A percentile compares a stretch with the other conserved stretches of the same genome.
phyloP scores from a whole-genome alignment of 2,888 invertebrate genomes.

The Eupithecia tripunctaria region DNA sequence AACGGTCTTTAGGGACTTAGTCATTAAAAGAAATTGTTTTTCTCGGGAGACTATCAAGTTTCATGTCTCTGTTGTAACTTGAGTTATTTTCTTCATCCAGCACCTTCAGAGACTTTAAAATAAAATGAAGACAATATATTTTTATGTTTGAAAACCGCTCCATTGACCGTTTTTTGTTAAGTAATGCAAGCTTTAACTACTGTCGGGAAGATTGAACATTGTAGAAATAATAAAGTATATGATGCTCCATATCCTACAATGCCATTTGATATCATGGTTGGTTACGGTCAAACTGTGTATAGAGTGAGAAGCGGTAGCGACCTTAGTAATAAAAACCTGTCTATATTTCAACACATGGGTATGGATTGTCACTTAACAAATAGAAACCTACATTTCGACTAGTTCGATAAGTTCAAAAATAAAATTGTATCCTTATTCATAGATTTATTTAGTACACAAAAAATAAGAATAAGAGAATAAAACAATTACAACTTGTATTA shows the following conservation, averaged over 20 bases:
- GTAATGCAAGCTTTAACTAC: neutral
- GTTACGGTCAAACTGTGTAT: slow-evolving; percentile 9
- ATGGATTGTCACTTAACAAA: neutral
- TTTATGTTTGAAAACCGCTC: neutral
- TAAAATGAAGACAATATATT: neutral
- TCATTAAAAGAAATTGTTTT: slow-evolving; percentile 25
- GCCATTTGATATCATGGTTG: slow-evolving; percentile 27
- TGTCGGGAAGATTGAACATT: neutral
- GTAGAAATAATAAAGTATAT: slow-evolving; percentile 12
- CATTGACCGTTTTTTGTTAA: neutral
- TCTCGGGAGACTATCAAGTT: slow-evolving; percentile 28
- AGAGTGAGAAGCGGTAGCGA: slow-evolving; percentile 5
- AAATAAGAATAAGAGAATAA: too few species aligned
- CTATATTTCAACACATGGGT: neutral
- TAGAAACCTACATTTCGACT: neutral
- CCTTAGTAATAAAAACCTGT: neutral
- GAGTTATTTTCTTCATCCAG: slow-evolving; percentile 1
- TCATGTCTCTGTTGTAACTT: slow-evolving; percentile 27
- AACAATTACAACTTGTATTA: too few species aligned
- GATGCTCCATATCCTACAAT: slow-evolving; percentile 30
- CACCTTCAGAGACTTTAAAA: slow-evolving; percentile 1
- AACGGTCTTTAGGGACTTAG: slow-evolving; percentile 17
- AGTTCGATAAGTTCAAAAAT: too few species aligned
- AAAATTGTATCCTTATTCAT: too few species aligned
- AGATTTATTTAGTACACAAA: too few species aligned